Conservation (phyloP, 2,797 vertebrate genomes). For the Mycteria americana region DNA sequence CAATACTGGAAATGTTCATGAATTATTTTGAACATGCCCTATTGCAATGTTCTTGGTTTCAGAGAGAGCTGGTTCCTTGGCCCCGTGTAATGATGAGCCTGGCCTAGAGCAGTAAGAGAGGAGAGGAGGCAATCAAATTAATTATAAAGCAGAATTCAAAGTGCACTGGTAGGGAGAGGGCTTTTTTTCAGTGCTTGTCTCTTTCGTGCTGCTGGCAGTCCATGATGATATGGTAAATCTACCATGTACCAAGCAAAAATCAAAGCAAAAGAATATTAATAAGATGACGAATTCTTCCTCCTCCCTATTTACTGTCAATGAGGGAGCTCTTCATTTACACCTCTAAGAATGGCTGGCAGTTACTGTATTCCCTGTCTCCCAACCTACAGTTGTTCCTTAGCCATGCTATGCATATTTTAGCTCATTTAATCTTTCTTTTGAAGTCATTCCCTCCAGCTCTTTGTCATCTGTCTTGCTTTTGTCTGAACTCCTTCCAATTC, state of each 20-base stretch:
- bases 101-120: neutral
- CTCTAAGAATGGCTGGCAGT: neutral
- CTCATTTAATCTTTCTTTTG: constrained; percentile 37
- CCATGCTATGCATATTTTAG: neutral
- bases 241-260: neutral
- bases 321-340: neutral
- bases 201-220: neutral
- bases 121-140: neutral
- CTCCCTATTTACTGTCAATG: neutral
- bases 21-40: neutral
- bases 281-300: neutral
- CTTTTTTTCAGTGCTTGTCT: neutral
- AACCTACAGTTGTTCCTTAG: neutral
- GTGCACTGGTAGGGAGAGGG: neutral
- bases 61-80: neutral
- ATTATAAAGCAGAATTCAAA: neutral
- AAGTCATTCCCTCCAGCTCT: constrained; percentile 27
- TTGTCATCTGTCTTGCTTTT: constrained; percentile 16
- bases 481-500: neutral
- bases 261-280: neutral
- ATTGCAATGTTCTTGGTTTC: neutral
- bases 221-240: neutral
- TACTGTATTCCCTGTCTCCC: neutral
- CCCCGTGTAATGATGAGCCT: neutral
- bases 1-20: neutral